Percentiles rank a stretch among this genome's conserved stretches.
Evolutionary conservation across 2,113 vertebrate species (phyloP).

Genomic region (Triplophysa tibetana): DNA sequence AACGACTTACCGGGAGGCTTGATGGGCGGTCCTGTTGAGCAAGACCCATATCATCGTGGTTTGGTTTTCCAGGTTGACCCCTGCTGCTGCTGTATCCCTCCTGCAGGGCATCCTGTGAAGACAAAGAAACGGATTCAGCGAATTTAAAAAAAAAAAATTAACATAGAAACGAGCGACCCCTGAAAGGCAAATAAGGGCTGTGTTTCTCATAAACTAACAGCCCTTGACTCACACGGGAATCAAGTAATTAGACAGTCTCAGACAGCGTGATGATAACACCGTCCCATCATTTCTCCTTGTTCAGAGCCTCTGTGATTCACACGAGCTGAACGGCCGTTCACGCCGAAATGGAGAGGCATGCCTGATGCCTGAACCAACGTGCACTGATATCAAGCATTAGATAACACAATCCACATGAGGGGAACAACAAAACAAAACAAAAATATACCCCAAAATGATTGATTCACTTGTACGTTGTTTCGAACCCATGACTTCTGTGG

Average conservation of each 20-base stretch:
- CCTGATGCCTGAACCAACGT: background rate
- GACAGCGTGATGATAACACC: background rate
- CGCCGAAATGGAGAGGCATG: conserved; percentile 3
- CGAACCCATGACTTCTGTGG: too few relatives aligned
- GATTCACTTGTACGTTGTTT: background rate
- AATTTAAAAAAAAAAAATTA: too few relatives aligned
- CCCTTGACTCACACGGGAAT: conserved; percentile 10
- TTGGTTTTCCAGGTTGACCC: conserved; percentile 87
- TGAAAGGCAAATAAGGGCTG: background rate
- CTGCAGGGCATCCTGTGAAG: conserved; percentile 84
- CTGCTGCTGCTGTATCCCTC: conserved; percentile 88
- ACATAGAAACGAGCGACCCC: background rate
- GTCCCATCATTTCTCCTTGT: conserved; percentile 16
- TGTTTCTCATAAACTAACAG: background rate
- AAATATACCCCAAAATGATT: background rate
- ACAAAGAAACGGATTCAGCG: background rate
- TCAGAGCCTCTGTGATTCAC: conserved; percentile 18
- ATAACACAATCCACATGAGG: background rate
- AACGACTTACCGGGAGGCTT: conserved; percentile 87
- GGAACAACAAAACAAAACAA: background rate
- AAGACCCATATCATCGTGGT: conserved; percentile 88
- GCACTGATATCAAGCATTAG: background rate
- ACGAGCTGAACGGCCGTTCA: conserved; percentile 6
- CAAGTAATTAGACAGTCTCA: conserved; percentile 9
- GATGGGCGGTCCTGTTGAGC: conserved; percentile 92